Base-by-base conservation (phyloP, 2,797 vertebrate genomes). In the Austrolebias charrua region DNA sequence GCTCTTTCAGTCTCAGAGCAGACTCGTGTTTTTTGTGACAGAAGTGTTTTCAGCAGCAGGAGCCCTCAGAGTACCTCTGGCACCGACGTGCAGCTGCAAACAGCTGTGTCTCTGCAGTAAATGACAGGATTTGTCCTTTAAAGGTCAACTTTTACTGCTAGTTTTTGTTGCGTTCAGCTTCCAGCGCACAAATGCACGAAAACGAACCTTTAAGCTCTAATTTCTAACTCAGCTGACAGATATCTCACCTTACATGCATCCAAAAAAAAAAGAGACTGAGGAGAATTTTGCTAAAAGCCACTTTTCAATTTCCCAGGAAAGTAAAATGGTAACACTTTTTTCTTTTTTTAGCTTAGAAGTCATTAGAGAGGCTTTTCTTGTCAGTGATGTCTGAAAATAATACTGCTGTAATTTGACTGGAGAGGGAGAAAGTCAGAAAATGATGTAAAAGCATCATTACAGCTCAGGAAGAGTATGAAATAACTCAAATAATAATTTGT, bases 71-170 rank as follows among this genome's bases (percentile, higher is more conserved):
- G 53, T 29, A 49, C 19, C n/a, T 54, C 14, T 13, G 60, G 35
- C 61, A 1, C 13, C 31, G 53, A 75, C 42, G 14, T 12, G 74
- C 53, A 53, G 52, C 50, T 18, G 29, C 44, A 16, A 13, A 11
- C 33, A 13, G 60, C 62, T 76, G 42, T 73, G 54, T 68, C 63
- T 50, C 44, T 47, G 53, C 50, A 53, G 52, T 65, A 71, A 75
- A 76, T 50, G 53, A 55, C 49, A 28, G 52, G 55, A 12, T 18
- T 16, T 49, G 55, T 50, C 19, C 15, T 51, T 63, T 29, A 60
- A 56, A 40, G 31, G 56, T 45, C 54, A 56, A 9, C 6, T 66
- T 66, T 54, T 55, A 18, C 28, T 11, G 43, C 70, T 66, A 76
- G n/a, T 72, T 71, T 71, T 55, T 63, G 61, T 48, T 42, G 50